Conservation (phyloP, 2,888 invertebrate genomes). For the Lycaena phlaeas region DNA sequence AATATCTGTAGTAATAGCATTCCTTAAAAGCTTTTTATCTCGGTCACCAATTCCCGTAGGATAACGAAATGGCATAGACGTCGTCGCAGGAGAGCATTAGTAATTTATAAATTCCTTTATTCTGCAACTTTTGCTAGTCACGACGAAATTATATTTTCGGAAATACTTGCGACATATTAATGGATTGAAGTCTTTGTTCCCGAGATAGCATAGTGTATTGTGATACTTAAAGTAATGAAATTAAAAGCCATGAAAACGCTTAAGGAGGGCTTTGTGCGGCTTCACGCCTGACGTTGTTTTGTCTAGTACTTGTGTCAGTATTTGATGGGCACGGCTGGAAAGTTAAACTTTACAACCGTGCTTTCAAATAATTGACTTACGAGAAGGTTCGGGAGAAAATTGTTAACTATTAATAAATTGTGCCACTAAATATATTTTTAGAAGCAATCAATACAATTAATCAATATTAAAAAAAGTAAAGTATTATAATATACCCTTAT, state of each 20-base stretch:
- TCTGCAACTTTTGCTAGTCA: constrained; percentile 14
- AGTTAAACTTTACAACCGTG: too few species aligned
- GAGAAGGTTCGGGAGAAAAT: too few species aligned
- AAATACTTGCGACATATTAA: constrained; percentile 15
- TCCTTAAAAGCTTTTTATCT: constrained; percentile 5
- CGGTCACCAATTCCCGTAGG: constrained; percentile 1
- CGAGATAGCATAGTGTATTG: constrained; percentile 5
- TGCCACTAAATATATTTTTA: too few species aligned
- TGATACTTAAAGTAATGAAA: constrained; percentile 33
- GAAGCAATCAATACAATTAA: too few species aligned
- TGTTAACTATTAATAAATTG: too few species aligned
- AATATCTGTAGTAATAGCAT: constrained; percentile 4
- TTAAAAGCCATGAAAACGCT: constrained; percentile 33
- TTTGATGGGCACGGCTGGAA: constrained; percentile 1
- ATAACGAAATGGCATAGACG: constrained; percentile 2
- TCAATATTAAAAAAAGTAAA: too few species aligned
- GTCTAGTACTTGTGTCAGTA: neutral
- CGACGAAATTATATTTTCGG: constrained; percentile 15
- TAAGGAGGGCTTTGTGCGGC: neutral
- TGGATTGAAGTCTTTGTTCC: constrained; percentile 12
- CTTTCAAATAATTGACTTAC: too few species aligned
- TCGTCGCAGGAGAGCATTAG: constrained; percentile 9
- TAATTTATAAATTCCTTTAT: constrained; percentile 12
- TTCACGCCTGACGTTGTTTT: constrained; percentile 1
- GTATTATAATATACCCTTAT: too few species aligned